A percentile compares a stretch with the other conserved stretches of the same genome.
Conservation (phyloP, 2,888 invertebrate genomes). For the Drosophila mettleri region DNA sequence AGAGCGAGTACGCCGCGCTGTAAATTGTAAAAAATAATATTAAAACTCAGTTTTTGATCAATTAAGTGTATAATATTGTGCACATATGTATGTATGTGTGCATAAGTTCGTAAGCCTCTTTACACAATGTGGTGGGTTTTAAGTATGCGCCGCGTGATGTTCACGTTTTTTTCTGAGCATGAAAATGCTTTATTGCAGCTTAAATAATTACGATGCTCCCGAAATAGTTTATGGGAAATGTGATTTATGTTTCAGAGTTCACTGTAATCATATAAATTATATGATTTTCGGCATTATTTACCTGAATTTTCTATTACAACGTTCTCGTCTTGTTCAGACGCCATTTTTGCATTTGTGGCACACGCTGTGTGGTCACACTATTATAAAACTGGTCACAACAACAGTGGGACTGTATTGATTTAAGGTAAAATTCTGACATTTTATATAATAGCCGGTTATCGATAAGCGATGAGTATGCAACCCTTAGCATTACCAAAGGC, state of each 20-base stretch:
- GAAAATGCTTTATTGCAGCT: background rate
- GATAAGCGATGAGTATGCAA: constrained; percentile 32
- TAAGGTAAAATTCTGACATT: constrained; percentile 15
- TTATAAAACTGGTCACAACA: constrained; percentile 39
- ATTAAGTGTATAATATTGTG: no score
- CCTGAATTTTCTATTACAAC: constrained; percentile 82
- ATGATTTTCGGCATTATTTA: constrained; percentile 51
- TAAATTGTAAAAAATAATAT: constrained; percentile 35
- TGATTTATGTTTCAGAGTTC: constrained; percentile 8
- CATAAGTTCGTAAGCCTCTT: constrained; percentile 12
- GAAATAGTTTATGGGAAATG: background rate
- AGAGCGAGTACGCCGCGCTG: constrained; percentile 87
- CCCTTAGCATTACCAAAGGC: constrained; percentile 36
- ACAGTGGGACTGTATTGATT: constrained; percentile 21
- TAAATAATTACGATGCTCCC: background rate
- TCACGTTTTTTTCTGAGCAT: constrained; percentile 35
- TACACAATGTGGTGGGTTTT: constrained; percentile 39
- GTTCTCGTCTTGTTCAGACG: constrained; percentile 84
- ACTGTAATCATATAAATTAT: background rate
- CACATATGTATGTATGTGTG: constrained; percentile 16
- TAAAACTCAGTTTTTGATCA: constrained; percentile 14
- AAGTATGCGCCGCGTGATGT: constrained; percentile 65
- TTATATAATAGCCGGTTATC: constrained; percentile 27
- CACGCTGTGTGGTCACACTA: constrained; percentile 44
- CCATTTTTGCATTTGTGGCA: constrained; percentile 82